Base-by-base conservation (phyloP, 2,797 vertebrate genomes). In the Pangasius krempfi region DNA sequence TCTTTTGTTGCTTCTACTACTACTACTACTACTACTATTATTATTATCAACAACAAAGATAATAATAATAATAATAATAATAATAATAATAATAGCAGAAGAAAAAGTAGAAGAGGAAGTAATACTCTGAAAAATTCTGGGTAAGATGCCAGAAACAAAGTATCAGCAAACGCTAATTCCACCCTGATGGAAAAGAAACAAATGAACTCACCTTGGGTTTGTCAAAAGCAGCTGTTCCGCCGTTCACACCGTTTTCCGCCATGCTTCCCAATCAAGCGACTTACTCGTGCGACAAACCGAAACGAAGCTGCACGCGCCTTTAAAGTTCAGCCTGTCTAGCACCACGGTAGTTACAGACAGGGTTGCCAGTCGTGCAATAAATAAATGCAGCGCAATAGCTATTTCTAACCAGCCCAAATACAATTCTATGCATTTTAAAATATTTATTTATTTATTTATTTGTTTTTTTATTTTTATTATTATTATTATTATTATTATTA, bases 161-260 rank as follows among this genome's bases (percentile, higher is more conserved):
- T n/a, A 14, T 13, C 30, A 33, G 8, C 54, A 52, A 20, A 30
- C n/a, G 7, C 56, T 60, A 40, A 58, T 30, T 3, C 30, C 14
- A 44, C 73, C 44, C n/a, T 13, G 9, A 72, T 10, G 10, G 22
- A 12, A 14, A 50, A 76, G 6, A 37, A 58, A n/a, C n/a, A 25
- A 16, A 58, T 14, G 18, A 1, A 90, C 95, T 27, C 92, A 96
- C 96, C 95, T 96, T 96, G 0, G 95, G 95, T 90, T 95, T 94
- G 93, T 93, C 90, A 93, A 96, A 96, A 4, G 72, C 44, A 7
- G 44, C 40, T 83, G 5, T 89, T 89, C 80, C 83, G 70, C 90
- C 86, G 30, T 86, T 91, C 88, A 82, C 7, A 52, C 54, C 12
- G 47, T 76, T 30, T 52, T 92, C 87, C 86, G 94, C 93, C 95